These are phyloP conservation scores for Medauroidea extradentata DNA, from an alignment of 1,140 invertebrate species.

Conservation along the genomic window DNA sequence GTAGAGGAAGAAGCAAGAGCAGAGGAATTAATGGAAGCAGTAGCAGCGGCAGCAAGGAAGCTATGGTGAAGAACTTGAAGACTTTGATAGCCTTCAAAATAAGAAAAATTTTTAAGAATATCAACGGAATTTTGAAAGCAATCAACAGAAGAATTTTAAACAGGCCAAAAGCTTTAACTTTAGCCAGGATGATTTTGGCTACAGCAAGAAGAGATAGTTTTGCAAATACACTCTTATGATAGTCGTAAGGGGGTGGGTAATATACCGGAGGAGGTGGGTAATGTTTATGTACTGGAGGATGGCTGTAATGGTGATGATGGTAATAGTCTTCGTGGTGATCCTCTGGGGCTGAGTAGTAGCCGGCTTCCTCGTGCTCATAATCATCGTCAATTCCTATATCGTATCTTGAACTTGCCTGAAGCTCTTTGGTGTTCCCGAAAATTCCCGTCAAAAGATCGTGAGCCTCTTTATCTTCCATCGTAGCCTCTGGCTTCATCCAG, in stretches of 20 bases:
- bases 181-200: background rate
- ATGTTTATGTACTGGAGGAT: slow-evolving; percentile 1
- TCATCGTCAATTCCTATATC: no score
- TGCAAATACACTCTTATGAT: background rate
- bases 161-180: background rate
- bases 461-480: no score
- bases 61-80: slow-evolving; percentile 3
- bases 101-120: slow-evolving; percentile 2
- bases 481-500: no score
- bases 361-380: no score
- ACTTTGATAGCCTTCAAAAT: slow-evolving; percentile 5
- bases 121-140: background rate
- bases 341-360: no score
- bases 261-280: background rate
- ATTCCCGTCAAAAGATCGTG: no score
- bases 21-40: slow-evolving; percentile 5
- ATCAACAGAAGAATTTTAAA: background rate
- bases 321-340: background rate
- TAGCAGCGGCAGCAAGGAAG: background rate
- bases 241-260: background rate
- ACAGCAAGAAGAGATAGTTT: background rate
- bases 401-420: no score
- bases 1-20: background rate
- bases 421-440: no score
- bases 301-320: background rate